Evolutionary conservation across 1,140 invertebrate genomes (phyloP).

Genomic region (Drosophila chauvacae): DNA sequence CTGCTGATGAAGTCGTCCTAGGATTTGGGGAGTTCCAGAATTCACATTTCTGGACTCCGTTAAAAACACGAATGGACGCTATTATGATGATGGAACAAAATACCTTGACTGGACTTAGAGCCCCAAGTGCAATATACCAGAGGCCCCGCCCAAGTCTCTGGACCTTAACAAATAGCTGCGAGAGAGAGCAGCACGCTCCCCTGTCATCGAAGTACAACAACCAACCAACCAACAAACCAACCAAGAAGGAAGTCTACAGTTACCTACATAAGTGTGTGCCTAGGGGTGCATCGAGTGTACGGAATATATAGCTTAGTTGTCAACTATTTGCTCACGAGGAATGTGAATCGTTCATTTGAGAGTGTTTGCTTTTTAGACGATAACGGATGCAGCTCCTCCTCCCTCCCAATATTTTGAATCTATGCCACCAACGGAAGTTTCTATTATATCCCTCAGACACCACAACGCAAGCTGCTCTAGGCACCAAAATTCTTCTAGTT

Average conservation of each 20-base stretch:
- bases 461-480: constrained; percentile 19
- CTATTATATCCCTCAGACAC: constrained; percentile 14
- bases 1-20: constrained; percentile 88
- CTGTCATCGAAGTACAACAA: constrained; percentile 48
- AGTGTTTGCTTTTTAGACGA: constrained; percentile 33
- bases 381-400: constrained; percentile 12
- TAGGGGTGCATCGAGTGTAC: constrained; percentile 29
- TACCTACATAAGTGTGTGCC: constrained; percentile 44
- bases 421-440: constrained; percentile 7
- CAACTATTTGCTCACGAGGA: constrained; percentile 40
- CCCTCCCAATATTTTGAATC: constrained; percentile 9
- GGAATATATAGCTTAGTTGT: constrained; percentile 33
- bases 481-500: constrained; percentile 12
- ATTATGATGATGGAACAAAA: constrained; percentile 24
- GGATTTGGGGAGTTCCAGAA: constrained; percentile 84
- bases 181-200: constrained; percentile 18
- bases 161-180: constrained; percentile 9
- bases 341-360: constrained; percentile 24
- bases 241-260: constrained; percentile 38
- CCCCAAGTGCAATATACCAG: constrained; percentile 42
- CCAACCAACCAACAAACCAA: constrained; percentile 14
- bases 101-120: constrained; percentile 31
- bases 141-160: constrained; percentile 10
- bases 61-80: constrained; percentile 56
- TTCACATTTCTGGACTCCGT: constrained; percentile 81